Percentiles rank a stretch among this genome's conserved stretches.
These are phyloP conservation scores for Clarias laeviceps DNA, from an alignment of 2,797 vertebrate species.

Conservation along the genomic window DNA sequence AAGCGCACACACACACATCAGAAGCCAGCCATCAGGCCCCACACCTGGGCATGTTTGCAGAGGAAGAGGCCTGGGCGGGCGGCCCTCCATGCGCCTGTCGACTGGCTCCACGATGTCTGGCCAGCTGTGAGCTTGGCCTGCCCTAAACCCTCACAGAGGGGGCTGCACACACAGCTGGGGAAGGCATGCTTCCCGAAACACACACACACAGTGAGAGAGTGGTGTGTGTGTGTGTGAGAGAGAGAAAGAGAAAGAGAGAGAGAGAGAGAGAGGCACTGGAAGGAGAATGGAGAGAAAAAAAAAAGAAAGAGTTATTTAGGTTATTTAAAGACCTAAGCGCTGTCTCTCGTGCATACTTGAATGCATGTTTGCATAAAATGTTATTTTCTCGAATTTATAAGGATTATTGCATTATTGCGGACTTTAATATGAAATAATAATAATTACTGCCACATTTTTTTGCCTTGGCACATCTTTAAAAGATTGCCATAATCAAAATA, in stretches of 20 bases:
- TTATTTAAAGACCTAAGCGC: slow-evolving; percentile 38
- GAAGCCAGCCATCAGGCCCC: slow-evolving; percentile 80
- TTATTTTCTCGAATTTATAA: slow-evolving; percentile 4
- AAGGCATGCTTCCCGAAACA: slow-evolving; percentile 84
- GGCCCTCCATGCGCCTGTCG: slow-evolving; percentile 83
- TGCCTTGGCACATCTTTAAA: neutral
- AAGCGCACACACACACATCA: slow-evolving; percentile 73
- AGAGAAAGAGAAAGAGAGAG: slow-evolving; percentile 58
- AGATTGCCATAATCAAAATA: slow-evolving; percentile 1
- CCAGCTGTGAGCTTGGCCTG: slow-evolving; percentile 82
- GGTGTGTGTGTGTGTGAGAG: slow-evolving; percentile 55
- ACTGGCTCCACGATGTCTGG: slow-evolving; percentile 86
- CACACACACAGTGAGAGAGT: slow-evolving; percentile 55
- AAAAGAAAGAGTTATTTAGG: slow-evolving; percentile 33
- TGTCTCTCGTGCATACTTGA: slow-evolving; percentile 22
- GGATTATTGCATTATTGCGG: neutral
- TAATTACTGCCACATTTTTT: slow-evolving; percentile 9
- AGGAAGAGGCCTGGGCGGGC: slow-evolving; percentile 84
- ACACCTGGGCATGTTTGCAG: slow-evolving; percentile 86
- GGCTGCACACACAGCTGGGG: slow-evolving; percentile 81
- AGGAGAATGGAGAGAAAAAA: slow-evolving; percentile 44
- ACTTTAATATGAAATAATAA: neutral
- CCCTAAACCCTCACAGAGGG: slow-evolving; percentile 81
- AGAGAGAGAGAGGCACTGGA: slow-evolving; percentile 63
- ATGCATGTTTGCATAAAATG: slow-evolving; percentile 10